Conservation (phyloP, 2,797 vertebrate genomes). For the Mus caroli region DNA sequence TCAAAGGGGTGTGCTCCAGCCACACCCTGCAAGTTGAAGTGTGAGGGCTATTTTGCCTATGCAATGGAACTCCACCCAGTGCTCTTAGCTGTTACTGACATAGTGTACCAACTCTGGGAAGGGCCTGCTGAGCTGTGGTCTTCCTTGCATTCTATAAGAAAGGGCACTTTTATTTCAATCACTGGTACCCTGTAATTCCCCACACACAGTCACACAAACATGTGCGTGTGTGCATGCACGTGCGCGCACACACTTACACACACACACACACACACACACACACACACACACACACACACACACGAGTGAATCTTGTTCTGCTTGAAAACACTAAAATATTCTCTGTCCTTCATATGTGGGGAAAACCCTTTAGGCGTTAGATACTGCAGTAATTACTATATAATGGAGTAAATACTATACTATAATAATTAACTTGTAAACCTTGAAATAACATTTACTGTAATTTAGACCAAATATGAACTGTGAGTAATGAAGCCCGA, state of each 20-base stretch:
- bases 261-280: not conserved
- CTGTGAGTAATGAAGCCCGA: conserved; percentile 85
- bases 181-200: not conserved
- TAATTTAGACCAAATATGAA: conserved; percentile 87
- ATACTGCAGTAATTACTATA: conserved; percentile 85
- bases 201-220: not conserved
- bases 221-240: too few species aligned
- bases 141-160: not conserved
- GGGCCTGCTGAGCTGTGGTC: not conserved
- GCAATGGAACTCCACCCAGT: not conserved
- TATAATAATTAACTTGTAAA: conserved; percentile 87
- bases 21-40: not conserved
- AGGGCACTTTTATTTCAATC: not conserved
- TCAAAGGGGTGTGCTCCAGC: not conserved
- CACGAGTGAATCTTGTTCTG: conserved; percentile 65
- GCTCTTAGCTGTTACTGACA: not conserved
- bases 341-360: conserved; percentile 73
- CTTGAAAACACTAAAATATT: conserved; percentile 78
- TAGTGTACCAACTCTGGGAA: not conserved
- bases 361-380: conserved; percentile 80
- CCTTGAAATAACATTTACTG: conserved; percentile 87
- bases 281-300: not conserved
- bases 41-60: not conserved
- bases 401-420: conserved; percentile 86
- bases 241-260: not conserved